Evolutionary conservation across 2,797 vertebrate genomes (phyloP).

Genomic region (Jordanella pulchra): DNA sequence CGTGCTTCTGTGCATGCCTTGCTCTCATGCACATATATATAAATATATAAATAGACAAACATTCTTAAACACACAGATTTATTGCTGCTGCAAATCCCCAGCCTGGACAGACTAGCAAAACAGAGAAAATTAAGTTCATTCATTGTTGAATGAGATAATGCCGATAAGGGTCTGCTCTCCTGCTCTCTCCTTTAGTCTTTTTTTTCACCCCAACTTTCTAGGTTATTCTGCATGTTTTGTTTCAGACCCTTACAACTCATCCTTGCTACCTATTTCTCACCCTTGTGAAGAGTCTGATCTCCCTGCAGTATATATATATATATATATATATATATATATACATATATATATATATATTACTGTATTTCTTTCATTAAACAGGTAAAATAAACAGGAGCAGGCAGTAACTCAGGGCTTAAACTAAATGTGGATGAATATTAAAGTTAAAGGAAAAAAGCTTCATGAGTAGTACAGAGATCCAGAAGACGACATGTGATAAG

Average conservation of each 20-base stretch:
- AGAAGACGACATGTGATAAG: constrained; percentile 19
- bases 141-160: constrained; percentile 61
- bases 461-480: constrained; percentile 10
- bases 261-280: not conserved
- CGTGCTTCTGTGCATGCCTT: not conserved
- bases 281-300: constrained; percentile 15
- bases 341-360: not conserved
- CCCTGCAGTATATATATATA: not conserved
- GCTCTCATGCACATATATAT: not conserved
- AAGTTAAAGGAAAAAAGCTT: constrained; percentile 10
- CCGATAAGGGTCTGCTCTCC: constrained; percentile 55
- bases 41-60: constrained; percentile 15
- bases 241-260: constrained; percentile 27
- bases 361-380: constrained; percentile 14
- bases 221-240: constrained; percentile 10
- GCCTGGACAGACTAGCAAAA: constrained; percentile 46
- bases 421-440: not conserved
- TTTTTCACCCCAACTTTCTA: constrained; percentile 9
- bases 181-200: constrained; percentile 27
- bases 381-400: constrained; percentile 31
- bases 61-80: constrained; percentile 48
- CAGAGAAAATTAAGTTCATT: constrained; percentile 69
- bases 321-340: too few species aligned
- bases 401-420: constrained; percentile 35
- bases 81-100: constrained; percentile 60